Base-by-base conservation (phyloP, 2,888 invertebrate species). In the Deilephila elpenor region DNA sequence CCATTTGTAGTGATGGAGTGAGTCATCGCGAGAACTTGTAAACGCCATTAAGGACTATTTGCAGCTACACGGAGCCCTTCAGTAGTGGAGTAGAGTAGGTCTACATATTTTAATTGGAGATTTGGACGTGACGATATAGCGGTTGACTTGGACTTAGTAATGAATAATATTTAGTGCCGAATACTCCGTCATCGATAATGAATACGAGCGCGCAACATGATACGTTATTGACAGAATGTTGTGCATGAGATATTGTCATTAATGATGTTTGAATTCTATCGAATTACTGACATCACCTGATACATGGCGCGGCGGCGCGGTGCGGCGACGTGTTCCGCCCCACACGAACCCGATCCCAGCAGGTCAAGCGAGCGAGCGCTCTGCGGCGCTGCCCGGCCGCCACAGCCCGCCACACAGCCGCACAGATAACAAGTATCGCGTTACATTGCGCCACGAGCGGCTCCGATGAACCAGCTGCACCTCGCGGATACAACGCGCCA, bases 391-490 rank as follows among this genome's bases (percentile, higher is more conserved):
- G 19, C 61, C 29, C 61, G 20, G 32, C 60, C 60, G 60, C 60
- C 59, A 8, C 37, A 6, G 5, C 34, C 37, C 37, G 44, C 8
- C 20, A 8, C 32, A 5, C 17, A 19, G 61, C 29, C 32, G 19
- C 61, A 14, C 61, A 56, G 29, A 61, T 61, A 61, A 61, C 25
- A 29, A 61, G 19, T 61, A 61, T 61, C 32, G 61, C 61, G 61
- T 61, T 61, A 61, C 61, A 61, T 25, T 25, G 59, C 59, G 32
- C 61, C 61, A 61, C 32, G 11, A 61, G 17, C 61, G 34, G 32
- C 61, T 32, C 61, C 14, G 29, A 61, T 5, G 25, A 61, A 61
- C 29, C 61, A 61, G 29, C 61, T 60, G 17, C 17, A 3, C 29
- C 11, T 14, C 25, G 8, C 11, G 14, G 14, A 3, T 14, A 11